Evolutionary conservation across 2,113 vertebrate species (phyloP).

Genomic region (Corvus moneduloides): DNA sequence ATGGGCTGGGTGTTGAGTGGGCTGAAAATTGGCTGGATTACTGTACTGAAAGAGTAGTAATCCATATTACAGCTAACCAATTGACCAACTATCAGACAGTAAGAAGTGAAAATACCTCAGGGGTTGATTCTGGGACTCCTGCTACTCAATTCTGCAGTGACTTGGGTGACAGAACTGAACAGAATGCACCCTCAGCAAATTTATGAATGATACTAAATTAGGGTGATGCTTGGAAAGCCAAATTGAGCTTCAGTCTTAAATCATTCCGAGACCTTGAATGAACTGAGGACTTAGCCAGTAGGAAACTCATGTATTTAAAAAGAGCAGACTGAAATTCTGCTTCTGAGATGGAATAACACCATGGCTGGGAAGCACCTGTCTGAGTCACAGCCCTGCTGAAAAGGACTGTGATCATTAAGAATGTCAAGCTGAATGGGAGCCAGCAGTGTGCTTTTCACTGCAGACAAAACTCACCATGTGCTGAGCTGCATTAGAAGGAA

Average conservation of each 20-base stretch:
- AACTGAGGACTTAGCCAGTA: not conserved
- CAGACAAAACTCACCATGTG: accelerated
- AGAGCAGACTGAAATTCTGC: not conserved
- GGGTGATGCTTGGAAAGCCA: not conserved
- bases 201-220: not conserved
- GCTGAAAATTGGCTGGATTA: not conserved
- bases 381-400: not conserved
- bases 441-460: not conserved
- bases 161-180: not conserved
- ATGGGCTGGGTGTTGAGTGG: not conserved
- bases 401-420: not conserved
- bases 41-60: not conserved
- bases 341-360: not conserved
- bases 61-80: not conserved
- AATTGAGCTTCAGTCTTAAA: not conserved
- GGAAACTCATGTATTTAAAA: not conserved
- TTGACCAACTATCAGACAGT: not conserved
- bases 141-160: not conserved
- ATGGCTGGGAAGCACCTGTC: not conserved
- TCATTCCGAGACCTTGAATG: not conserved
- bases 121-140: not conserved
- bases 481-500: not conserved
- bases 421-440: not conserved
- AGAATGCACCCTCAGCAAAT: not conserved
- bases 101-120: not conserved